phyloP scores from a whole-genome alignment of 1,140 invertebrate genomes.

The Bilobella aurantiaca region DNA sequence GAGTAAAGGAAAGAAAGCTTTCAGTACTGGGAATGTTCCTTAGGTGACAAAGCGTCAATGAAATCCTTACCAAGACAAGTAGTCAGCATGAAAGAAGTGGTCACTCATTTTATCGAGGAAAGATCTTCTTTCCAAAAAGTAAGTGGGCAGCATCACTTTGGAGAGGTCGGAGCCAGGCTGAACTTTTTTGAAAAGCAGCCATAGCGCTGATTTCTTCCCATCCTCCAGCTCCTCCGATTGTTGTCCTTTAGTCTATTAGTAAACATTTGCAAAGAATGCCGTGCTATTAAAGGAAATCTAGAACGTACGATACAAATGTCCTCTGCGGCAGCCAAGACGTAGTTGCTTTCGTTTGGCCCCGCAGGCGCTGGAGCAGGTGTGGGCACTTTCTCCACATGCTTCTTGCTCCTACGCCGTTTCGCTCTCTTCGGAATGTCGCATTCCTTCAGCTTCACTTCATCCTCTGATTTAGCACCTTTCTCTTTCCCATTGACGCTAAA shows the following conservation, averaged over 20 bases:
- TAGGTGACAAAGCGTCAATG: too few species aligned
- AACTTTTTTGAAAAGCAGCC: conserved; percentile 88
- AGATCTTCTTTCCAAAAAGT: conserved; percentile 79
- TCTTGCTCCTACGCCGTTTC: too few species aligned
- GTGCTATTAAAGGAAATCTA: too few species aligned
- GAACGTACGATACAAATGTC: too few species aligned
- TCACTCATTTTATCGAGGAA: conserved; percentile 87
- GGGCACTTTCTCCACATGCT: too few species aligned
- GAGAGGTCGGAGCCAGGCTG: conserved; percentile 93
- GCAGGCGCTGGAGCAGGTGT: too few species aligned
- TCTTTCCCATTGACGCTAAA: too few species aligned
- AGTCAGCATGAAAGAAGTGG: conserved; percentile 87
- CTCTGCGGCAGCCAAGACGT: conserved; percentile 14
- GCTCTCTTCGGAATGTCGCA: too few species aligned
- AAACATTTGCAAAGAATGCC: conserved; percentile 13
- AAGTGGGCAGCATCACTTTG: conserved; percentile 82
- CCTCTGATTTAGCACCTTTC: too few species aligned
- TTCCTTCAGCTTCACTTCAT: too few species aligned
- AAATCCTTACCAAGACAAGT: conserved; percentile 64
- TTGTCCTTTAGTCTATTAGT: conserved; percentile 59
- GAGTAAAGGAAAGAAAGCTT: too few species aligned
- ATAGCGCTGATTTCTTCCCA: conserved; percentile 87
- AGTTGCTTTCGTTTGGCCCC: conserved; percentile 12
- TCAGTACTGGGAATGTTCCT: too few species aligned
- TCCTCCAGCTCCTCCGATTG: conserved; percentile 84